These are phyloP conservation scores for Ceratotherium simum DNA, from an alignment of 2,113 vertebrate genomes.

Conservation along the genomic window DNA sequence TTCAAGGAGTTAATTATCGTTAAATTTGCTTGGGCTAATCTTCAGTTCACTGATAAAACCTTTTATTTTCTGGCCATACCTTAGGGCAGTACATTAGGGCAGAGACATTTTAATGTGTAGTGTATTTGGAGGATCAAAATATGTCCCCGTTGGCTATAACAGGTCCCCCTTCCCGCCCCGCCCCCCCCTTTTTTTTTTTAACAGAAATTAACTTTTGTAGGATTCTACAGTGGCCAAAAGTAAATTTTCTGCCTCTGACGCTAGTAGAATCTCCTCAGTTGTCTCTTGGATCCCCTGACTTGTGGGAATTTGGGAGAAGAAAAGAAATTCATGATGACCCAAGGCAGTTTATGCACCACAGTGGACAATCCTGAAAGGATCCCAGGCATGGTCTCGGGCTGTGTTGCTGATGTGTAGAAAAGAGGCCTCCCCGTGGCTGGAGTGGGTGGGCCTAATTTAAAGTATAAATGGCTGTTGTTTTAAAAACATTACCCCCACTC, in stretches of 20 bases:
- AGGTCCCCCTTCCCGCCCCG: too few species aligned
- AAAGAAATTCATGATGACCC: not conserved
- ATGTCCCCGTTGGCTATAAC: not conserved
- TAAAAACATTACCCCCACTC: not conserved
- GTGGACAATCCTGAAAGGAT: not conserved
- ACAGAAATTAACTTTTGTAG: not conserved
- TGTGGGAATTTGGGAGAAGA: not conserved
- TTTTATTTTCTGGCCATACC: not conserved
- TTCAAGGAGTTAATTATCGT: not conserved
- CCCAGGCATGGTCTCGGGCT: accelerated
- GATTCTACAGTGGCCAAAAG: not conserved
- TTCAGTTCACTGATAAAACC: not conserved
- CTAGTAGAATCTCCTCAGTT: not conserved
- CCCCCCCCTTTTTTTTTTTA: not conserved
- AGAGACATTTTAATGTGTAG: not conserved
- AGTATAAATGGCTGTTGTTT: not conserved
- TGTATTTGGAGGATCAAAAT: not conserved
- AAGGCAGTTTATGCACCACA: not conserved
- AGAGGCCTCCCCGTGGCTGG: not conserved
- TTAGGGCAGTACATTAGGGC: not conserved
- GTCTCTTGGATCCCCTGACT: not conserved
- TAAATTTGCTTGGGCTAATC: not conserved
- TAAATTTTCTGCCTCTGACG: not conserved
- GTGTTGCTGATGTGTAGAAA: accelerated
- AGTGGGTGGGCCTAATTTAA: accelerated